Percentiles rank a stretch among this genome's conserved stretches.
phyloP scores from a whole-genome alignment of 2,888 invertebrate genomes.

The Choristoneura rosaceana region DNA sequence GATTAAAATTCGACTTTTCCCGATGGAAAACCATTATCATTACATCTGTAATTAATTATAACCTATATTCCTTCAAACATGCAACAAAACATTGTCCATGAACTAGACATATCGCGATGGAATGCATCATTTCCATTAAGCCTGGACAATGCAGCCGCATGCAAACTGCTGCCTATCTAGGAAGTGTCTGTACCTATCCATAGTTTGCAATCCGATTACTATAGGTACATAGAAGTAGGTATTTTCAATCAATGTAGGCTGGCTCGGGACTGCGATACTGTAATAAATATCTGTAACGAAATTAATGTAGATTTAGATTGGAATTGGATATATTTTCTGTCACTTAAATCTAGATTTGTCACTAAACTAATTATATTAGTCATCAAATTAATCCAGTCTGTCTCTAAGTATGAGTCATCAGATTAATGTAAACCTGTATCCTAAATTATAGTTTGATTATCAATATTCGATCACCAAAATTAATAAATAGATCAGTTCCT shows the following conservation, averaged over 20 bases:
- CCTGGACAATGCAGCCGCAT: constrained; percentile 7
- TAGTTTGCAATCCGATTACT: background rate
- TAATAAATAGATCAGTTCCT: no score
- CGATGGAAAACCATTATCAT: no score
- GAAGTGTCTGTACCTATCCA: background rate
- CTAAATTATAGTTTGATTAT: no score
- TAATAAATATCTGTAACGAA: background rate
- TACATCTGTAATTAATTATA: background rate
- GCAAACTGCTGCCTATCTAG: background rate
- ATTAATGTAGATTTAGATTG: no score
- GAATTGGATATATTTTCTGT: no score
- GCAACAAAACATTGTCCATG: background rate
- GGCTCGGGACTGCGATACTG: background rate
- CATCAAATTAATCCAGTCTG: no score
- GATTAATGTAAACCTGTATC: no score
- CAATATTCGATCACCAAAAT: no score
- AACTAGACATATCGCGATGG: background rate
- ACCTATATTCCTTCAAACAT: background rate
- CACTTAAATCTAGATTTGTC: no score
- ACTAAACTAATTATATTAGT: no score
- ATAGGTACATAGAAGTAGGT: background rate
- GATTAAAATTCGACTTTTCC: no score
- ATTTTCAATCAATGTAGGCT: background rate
- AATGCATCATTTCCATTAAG: constrained; percentile 6
- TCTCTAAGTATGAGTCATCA: no score